Evolutionary conservation across 2,113 vertebrate genomes (phyloP).

Genomic region (Pelobates fuscus): DNA sequence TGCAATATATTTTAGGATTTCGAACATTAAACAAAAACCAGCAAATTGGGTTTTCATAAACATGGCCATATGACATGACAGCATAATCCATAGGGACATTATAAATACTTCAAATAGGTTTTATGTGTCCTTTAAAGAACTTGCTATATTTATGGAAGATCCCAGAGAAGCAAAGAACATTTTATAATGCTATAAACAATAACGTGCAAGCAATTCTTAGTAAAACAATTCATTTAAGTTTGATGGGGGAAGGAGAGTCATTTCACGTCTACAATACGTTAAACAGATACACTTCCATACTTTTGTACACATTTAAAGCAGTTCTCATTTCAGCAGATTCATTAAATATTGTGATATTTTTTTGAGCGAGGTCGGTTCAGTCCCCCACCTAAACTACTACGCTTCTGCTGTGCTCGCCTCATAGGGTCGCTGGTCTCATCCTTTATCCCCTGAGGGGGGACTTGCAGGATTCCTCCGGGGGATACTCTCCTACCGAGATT

Average conservation of each 20-base stretch:
- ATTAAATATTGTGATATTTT: no score
- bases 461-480: no score
- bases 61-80: not conserved
- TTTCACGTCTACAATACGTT: not conserved
- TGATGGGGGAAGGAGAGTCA: not conserved
- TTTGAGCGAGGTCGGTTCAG: no score
- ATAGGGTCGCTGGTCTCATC: no score
- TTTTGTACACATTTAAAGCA: no score
- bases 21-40: not conserved
- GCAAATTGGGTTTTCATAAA: conserved; percentile 15
- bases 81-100: conserved; percentile 1
- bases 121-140: conserved; percentile 1
- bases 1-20: conserved; percentile 9
- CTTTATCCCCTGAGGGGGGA: no score
- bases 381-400: no score
- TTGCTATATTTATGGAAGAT: conserved; percentile 10
- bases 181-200: conserved; percentile 9
- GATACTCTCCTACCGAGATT: no score
- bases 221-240: not conserved
- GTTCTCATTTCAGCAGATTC: no score
- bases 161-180: not conserved
- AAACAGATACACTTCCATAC: no score
- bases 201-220: conserved; percentile 3
- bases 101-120: conserved; percentile 22
- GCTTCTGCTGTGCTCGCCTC: no score